phyloP scores from a whole-genome alignment of 1,140 invertebrate species.

The Caligus rogercresseyi region DNA sequence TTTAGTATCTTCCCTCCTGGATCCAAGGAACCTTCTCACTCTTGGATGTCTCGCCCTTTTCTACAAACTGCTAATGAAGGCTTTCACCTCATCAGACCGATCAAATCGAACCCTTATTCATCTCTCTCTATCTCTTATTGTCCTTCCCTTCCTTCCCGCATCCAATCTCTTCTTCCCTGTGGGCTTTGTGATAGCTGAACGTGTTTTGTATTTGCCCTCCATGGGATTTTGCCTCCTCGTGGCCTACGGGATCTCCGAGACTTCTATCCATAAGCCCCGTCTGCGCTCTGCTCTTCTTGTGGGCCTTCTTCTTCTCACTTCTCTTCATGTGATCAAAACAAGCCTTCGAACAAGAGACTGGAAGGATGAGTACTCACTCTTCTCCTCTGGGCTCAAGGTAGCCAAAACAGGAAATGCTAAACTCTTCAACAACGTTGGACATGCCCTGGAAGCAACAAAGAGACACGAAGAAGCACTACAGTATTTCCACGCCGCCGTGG shows the following conservation, averaged over 20 bases:
- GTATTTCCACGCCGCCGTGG: slow-evolving; percentile 77
- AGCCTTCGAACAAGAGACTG: slow-evolving; percentile 73
- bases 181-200: slow-evolving; percentile 88
- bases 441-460: slow-evolving; percentile 70
- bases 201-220: slow-evolving; percentile 86
- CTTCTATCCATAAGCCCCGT: slow-evolving; percentile 23
- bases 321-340: slow-evolving; percentile 65
- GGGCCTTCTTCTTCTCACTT: slow-evolving; percentile 39
- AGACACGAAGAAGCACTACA: slow-evolving; percentile 63
- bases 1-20: slow-evolving; percentile 53
- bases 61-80: slow-evolving; percentile 37
- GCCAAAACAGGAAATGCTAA: slow-evolving; percentile 82
- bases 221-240: slow-evolving; percentile 91
- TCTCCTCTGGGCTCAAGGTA: slow-evolving; percentile 72
- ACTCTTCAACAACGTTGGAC: slow-evolving; percentile 89
- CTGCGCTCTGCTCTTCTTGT: slow-evolving; percentile 25
- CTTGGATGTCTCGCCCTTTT: slow-evolving; percentile 44
- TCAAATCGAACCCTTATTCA: slow-evolving; percentile 1
- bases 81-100: slow-evolving; percentile 21
- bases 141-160: slow-evolving; percentile 81
- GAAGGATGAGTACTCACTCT: slow-evolving; percentile 79
- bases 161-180: slow-evolving; percentile 94
- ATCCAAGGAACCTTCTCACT: slow-evolving; percentile 68
- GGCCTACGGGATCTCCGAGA: slow-evolving; percentile 49
- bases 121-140: slow-evolving; percentile 47